A percentile compares a stretch with the other conserved stretches of the same genome.
Conservation (phyloP, 1,140 invertebrate genomes). For the Dolichoris vasculosae region DNA sequence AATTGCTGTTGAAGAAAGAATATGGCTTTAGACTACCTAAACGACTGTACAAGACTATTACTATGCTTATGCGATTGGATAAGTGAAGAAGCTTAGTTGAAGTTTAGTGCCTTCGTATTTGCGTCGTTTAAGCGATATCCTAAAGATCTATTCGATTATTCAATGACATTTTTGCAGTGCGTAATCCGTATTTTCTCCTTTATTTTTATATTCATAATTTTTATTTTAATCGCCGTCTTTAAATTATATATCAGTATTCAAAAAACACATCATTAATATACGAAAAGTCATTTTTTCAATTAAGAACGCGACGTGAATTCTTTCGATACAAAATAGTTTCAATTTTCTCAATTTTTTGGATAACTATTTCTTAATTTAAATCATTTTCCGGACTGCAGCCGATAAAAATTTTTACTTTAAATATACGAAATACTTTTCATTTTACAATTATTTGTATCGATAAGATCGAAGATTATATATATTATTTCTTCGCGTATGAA, state of each 20-base stretch:
- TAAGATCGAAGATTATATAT: background rate
- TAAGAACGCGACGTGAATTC: too few relatives aligned
- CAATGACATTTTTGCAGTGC: background rate
- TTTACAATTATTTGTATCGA: background rate
- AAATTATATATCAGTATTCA: too few relatives aligned
- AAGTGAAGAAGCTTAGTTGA: constrained; percentile 6
- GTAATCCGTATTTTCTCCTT: background rate
- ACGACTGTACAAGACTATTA: background rate
- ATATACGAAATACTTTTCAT: too few relatives aligned
- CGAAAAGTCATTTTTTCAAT: too few relatives aligned
- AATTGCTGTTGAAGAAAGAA: constrained; percentile 81
- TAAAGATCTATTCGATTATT: background rate
- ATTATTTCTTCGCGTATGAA: background rate
- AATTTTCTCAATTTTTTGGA: too few relatives aligned
- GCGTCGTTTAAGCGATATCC: background rate
- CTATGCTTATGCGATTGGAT: constrained; percentile 6
- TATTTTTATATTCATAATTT: too few relatives aligned
- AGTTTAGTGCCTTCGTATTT: background rate
- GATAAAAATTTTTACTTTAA: too few relatives aligned
- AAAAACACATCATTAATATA: too few relatives aligned
- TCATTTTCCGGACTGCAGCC: too few relatives aligned
- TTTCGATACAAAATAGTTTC: too few relatives aligned
- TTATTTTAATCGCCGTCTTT: too few relatives aligned
- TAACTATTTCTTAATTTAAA: too few relatives aligned
- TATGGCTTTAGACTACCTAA: constrained; percentile 27